Percentiles rank a stretch among this genome's conserved stretches.
Evolutionary conservation across 2,797 vertebrate species (phyloP).

Genomic region (Artibeus jamaicensis): DNA sequence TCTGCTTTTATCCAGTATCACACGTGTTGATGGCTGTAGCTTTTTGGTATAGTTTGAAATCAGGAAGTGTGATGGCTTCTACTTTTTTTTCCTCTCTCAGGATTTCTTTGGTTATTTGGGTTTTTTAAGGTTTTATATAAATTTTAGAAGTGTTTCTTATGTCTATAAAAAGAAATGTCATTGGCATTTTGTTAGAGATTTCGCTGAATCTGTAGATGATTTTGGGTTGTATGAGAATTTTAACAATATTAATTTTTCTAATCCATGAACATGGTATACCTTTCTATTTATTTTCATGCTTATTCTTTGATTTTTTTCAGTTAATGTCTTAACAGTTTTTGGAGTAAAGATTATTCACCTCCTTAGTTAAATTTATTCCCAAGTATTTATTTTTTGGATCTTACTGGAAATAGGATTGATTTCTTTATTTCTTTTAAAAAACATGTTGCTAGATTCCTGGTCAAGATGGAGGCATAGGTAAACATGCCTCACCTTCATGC

Average conservation of each 20-base stretch:
- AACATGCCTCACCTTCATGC: too few species aligned
- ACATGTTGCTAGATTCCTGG: neutral
- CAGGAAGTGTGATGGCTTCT: neutral
- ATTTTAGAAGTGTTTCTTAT: neutral
- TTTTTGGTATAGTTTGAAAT: neutral
- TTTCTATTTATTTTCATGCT: neutral
- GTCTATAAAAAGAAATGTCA: neutral
- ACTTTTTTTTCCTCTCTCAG: neutral
- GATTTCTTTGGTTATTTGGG: neutral
- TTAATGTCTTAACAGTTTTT: neutral
- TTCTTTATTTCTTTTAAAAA: neutral
- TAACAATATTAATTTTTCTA: neutral
- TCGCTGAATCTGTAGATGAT: neutral
- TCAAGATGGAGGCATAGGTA: too few species aligned
- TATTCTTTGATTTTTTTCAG: neutral
- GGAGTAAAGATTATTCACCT: neutral
- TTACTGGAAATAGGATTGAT: neutral
- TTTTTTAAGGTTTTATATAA: neutral
- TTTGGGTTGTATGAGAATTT: neutral
- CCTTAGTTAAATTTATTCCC: neutral
- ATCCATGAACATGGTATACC: neutral
- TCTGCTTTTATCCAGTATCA: neutral
- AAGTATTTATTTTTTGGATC: neutral
- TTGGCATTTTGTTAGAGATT: neutral
- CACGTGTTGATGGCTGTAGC: neutral